Base-by-base conservation (phyloP, 2,888 invertebrate genomes). In the Zaprionus obscuricornis region DNA sequence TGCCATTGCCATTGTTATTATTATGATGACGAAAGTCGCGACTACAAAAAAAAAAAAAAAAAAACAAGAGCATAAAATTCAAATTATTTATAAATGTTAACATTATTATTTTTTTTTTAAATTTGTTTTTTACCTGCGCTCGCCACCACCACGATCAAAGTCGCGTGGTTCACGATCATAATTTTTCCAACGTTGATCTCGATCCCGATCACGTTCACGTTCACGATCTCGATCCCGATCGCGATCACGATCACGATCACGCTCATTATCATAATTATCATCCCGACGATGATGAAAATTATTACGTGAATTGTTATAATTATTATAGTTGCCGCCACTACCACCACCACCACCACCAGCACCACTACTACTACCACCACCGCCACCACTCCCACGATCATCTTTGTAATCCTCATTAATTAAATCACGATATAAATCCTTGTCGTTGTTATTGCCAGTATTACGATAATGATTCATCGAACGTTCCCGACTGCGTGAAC, bases 351-450 rank as follows among this genome's bases (percentile, higher is more conserved):
- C n/a, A n/a, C n/a, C n/a, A n/a, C n/a, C n/a, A n/a, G n/a, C n/a
- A n/a, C n/a, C n/a, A n/a, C n/a, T n/a, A n/a, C n/a, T n/a, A n/a
- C n/a, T n/a, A n/a, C n/a, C n/a, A n/a, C n/a, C n/a, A n/a, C n/a
- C n/a, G n/a, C n/a, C n/a, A n/a, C n/a, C n/a, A n/a, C n/a, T n/a
- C n/a, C n/a, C n/a, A 1, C 86, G 84, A 2, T 90, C 89, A 5
- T 88, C 89, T 34, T 87, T 86, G 62, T 90, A 89, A 50, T 90
- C 90, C 49, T 90, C 89, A 54, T 89, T 85, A 8, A 89, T 90
- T 24, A 90, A 59, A 24, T 89, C 89, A 5, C 88, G 88, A 62
- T 90, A 90, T 11, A 89, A 66, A 70, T 90, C 90, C 20, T 89
- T 88, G 45, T 88, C 88, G 1, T 63, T 74, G 10, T 59, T 66